Evolutionary conservation across 2,113 vertebrate species (phyloP).

Genomic region (Cricetomys ansorgei): DNA sequence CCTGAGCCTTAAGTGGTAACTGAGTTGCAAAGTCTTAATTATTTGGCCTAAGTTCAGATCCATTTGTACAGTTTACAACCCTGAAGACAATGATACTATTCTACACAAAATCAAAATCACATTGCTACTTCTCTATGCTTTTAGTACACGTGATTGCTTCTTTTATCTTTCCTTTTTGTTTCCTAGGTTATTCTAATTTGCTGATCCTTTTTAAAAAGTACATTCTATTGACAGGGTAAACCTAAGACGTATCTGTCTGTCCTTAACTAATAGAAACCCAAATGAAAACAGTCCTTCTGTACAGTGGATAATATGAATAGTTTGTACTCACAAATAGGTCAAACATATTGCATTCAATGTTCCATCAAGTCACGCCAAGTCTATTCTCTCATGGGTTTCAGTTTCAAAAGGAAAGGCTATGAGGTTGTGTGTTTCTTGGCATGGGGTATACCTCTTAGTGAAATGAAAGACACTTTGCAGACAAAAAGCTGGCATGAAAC

Average conservation of each 20-base stretch:
- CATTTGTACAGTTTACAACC: neutral
- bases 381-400: slow-evolving; percentile 24
- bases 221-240: neutral
- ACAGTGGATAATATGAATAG: neutral
- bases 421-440: slow-evolving; percentile 73
- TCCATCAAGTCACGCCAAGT: slow-evolving; percentile 59
- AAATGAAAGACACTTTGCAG: slow-evolving; percentile 81
- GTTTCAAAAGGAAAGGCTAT: slow-evolving; percentile 73
- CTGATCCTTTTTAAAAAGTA: neutral
- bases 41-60: neutral
- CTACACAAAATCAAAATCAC: neutral
- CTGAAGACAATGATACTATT: neutral
- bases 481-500: slow-evolving; percentile 83
- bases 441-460: slow-evolving; percentile 78
- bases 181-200: slow-evolving; percentile 5
- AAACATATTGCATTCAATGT: slow-evolving; percentile 66
- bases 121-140: neutral
- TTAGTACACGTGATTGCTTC: neutral
- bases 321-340: slow-evolving; percentile 63
- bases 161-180: slow-evolving; percentile 42
- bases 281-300: neutral
- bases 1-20: neutral
- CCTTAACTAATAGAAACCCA: neutral
- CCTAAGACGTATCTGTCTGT: slow-evolving; percentile 5
- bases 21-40: slow-evolving; percentile 9